Conservation (phyloP, 2,888 invertebrate genomes). For the Caradrina clavipalpis region DNA sequence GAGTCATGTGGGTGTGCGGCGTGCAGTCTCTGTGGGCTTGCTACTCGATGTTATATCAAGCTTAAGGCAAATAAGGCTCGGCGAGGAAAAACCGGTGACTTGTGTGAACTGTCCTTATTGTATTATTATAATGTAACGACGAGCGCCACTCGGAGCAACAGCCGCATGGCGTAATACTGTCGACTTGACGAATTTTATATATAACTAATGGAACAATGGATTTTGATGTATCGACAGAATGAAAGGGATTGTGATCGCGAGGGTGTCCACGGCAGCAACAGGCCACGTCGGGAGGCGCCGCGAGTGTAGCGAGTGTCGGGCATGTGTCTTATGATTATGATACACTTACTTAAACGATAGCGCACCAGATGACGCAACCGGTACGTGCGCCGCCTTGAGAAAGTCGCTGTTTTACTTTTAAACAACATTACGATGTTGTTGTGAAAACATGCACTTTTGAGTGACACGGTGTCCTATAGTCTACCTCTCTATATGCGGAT, state of each 20-base stretch:
- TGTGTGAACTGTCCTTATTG: not conserved
- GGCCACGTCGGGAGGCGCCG: too few species aligned
- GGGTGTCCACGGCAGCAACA: too few species aligned
- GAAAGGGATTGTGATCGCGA: too few species aligned
- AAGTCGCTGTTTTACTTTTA: constrained; percentile 26
- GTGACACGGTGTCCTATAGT: not conserved
- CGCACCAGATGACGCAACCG: not conserved
- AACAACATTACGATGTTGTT: constrained; percentile 14
- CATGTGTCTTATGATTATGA: constrained; percentile 7
- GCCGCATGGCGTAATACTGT: too few species aligned
- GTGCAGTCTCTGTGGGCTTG: not conserved
- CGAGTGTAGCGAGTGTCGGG: too few species aligned
- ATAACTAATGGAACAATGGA: too few species aligned
- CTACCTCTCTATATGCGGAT: too few species aligned
- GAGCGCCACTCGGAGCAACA: too few species aligned
- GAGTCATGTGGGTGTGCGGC: not conserved
- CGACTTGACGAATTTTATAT: too few species aligned
- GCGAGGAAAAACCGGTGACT: constrained; percentile 8
- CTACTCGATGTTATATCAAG: not conserved
- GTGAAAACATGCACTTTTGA: constrained; percentile 7
- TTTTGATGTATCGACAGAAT: too few species aligned
- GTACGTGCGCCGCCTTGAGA: not conserved
- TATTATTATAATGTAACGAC: too few species aligned
- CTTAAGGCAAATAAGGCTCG: not conserved
- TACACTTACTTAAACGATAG: constrained; percentile 11